Conservation (phyloP, 2,888 invertebrate genomes). For the Drosophila colorata region DNA sequence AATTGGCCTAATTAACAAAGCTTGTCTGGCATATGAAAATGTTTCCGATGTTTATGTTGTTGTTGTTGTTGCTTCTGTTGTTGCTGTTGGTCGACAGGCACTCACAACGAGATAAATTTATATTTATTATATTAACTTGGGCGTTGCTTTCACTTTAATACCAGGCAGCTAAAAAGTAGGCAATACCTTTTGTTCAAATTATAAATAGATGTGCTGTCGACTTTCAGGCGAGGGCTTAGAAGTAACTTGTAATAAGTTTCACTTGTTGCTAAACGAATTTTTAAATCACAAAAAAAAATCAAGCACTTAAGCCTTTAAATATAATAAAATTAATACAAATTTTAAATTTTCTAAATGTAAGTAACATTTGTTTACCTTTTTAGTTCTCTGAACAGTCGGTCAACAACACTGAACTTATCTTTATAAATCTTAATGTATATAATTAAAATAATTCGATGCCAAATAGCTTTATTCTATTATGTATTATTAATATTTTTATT, state of each 20-base stretch:
- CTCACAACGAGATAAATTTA: conserved; percentile 11
- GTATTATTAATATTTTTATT: too few relatives aligned
- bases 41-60: conserved; percentile 2
- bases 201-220: conserved; percentile 24
- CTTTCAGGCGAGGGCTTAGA: not conserved
- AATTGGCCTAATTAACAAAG: conserved; percentile 63
- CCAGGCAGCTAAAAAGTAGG: conserved; percentile 32
- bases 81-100: not conserved
- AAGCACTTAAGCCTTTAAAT: too few relatives aligned
- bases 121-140: conserved; percentile 18
- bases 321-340: too few relatives aligned
- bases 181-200: conserved; percentile 14
- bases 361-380: too few relatives aligned
- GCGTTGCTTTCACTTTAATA: not conserved
- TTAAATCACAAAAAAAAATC: too few relatives aligned
- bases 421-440: too few relatives aligned
- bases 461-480: too few relatives aligned
- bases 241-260: not conserved
- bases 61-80: conserved; percentile 2
- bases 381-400: too few relatives aligned
- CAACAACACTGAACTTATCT: too few relatives aligned
- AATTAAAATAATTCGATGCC: too few relatives aligned
- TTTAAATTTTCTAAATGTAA: too few relatives aligned
- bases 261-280: too few relatives aligned
- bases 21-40: conserved; percentile 21